Evolutionary conservation across 2,797 vertebrate species (phyloP).

Genomic region (Acropternis orthonyx): DNA sequence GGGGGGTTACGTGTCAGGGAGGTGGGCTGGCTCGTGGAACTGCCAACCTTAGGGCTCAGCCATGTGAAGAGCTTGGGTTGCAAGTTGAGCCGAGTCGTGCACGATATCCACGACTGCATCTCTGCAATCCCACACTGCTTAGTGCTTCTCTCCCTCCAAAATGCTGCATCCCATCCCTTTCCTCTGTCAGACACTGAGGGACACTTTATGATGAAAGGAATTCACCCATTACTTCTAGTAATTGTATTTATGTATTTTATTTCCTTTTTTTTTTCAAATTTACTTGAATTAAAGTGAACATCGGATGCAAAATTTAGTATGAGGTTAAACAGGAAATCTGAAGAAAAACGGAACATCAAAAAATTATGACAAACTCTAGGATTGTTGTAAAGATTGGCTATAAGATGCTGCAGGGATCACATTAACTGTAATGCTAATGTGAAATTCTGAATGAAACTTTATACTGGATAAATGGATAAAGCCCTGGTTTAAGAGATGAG

Average conservation of each 20-base stretch:
- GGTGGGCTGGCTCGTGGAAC: neutral
- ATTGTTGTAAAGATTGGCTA: neutral
- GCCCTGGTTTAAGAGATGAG: neutral
- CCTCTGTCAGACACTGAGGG: neutral
- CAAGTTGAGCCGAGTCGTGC: neutral
- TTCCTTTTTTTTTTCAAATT: neutral
- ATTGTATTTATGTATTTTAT: neutral
- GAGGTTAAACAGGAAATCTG: neutral
- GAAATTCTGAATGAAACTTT: neutral
- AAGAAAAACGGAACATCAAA: neutral
- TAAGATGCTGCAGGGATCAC: neutral
- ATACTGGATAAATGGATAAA: neutral
- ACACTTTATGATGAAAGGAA: neutral
- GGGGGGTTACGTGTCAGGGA: neutral
- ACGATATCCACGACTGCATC: neutral
- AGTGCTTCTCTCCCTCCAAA: neutral
- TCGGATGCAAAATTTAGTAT: neutral
- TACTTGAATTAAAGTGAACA: neutral
- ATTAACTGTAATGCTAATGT: neutral
- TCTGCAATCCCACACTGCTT: neutral
- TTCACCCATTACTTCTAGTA: neutral
- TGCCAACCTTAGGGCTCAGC: neutral
- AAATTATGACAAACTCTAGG: neutral
- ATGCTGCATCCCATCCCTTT: neutral
- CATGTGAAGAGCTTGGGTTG: neutral